phyloP scores from a whole-genome alignment of 1,140 invertebrate genomes.

The Drosophila nasuta region DNA sequence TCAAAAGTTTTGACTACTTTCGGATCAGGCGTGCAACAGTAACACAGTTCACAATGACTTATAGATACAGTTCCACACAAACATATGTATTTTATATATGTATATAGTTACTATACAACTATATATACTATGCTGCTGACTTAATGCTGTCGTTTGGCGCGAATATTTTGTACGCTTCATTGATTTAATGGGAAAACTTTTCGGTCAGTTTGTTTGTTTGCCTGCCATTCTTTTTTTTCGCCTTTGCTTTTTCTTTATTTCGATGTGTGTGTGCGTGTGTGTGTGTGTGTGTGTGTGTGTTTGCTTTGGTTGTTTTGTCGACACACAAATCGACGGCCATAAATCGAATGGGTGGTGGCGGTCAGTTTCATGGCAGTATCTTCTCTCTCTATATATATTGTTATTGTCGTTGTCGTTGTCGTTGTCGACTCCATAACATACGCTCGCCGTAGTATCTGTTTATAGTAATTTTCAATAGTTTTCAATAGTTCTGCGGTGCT shows the following conservation, averaged over 20 bases:
- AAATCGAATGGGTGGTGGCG: conserved; percentile 62
- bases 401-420: conserved; percentile 30
- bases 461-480: conserved; percentile 79
- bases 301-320: conserved; percentile 5
- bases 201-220: conserved; percentile 54
- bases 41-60: conserved; percentile 25
- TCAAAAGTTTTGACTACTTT: conserved; percentile 50
- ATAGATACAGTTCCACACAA: not conserved
- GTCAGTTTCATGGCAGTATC: conserved; percentile 44
- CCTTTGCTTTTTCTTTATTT: conserved; percentile 8
- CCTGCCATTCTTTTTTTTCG: conserved; percentile 25
- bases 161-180: conserved; percentile 79
- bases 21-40: conserved; percentile 30
- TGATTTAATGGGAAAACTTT: conserved; percentile 83
- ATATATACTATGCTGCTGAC: conserved; percentile 27
- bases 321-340: conserved; percentile 63
- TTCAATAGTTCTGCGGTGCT: conserved; percentile 75
- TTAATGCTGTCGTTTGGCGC: conserved; percentile 69
- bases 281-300: too few species aligned
- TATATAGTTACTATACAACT: conserved; percentile 1
- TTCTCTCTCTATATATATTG: conserved; percentile 9
- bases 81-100: not conserved
- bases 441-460: conserved; percentile 53
- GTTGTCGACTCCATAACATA: conserved; percentile 53
- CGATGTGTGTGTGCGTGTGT: too few species aligned